Conservation (phyloP, 2,113 vertebrate genomes). For the Corythaeola cristata region DNA sequence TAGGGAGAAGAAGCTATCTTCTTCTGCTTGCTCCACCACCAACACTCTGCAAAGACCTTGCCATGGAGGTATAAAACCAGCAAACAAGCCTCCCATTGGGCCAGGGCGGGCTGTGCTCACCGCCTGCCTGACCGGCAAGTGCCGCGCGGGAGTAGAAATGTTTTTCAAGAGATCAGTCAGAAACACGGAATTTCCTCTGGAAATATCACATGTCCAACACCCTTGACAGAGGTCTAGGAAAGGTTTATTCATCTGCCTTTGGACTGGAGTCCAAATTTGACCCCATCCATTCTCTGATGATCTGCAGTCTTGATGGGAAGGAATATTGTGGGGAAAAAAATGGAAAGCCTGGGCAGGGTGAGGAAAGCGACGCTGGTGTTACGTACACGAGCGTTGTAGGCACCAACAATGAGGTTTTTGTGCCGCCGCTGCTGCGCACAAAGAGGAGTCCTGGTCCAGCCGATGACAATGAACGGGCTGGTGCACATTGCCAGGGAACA, state of each 20-base stretch:
- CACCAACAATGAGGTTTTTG: background rate
- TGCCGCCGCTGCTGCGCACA: background rate
- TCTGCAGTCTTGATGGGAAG: background rate
- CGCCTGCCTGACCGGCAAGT: background rate
- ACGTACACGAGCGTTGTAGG: background rate
- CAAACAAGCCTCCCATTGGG: background rate
- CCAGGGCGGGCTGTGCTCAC: accelerated
- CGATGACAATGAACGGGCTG: background rate
- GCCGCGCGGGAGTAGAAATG: background rate
- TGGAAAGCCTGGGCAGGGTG: background rate
- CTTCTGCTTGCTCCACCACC: background rate
- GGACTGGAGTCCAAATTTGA: background rate
- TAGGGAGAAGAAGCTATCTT: background rate
- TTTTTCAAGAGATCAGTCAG: background rate
- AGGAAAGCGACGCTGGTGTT: background rate
- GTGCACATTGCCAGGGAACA: background rate
- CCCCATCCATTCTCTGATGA: background rate
- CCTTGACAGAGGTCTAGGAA: background rate
- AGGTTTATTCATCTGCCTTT: background rate
- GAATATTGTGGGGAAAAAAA: background rate
- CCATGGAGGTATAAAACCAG: background rate
- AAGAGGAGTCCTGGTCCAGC: background rate
- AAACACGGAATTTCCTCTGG: background rate
- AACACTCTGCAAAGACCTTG: background rate
- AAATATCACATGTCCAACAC: background rate